Evolutionary conservation across 64 coral and sea anemone genomes (phyloP).

Genomic region (Trachythela sp.): DNA sequence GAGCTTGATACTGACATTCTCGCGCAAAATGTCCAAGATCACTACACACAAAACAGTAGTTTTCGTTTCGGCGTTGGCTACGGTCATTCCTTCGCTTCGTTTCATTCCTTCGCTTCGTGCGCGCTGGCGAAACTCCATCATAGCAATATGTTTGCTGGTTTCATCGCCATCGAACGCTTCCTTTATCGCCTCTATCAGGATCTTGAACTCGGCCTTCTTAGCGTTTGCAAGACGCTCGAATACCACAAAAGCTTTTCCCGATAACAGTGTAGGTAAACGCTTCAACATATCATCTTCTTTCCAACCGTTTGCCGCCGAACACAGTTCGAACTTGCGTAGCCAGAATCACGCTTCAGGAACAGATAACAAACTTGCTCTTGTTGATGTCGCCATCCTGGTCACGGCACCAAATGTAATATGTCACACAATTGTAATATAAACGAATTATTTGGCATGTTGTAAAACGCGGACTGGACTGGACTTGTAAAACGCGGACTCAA

Average conservation of each 20-base stretch:
- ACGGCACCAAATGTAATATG: background rate
- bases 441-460: too few relatives aligned
- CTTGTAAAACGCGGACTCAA: too few relatives aligned
- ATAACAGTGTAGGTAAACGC: background rate
- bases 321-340: background rate
- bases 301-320: background rate
- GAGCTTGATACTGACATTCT: background rate
- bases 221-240: background rate
- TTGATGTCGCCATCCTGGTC: background rate
- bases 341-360: background rate
- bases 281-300: background rate
- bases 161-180: background rate
- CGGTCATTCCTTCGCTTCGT: background rate
- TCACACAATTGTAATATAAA: too few relatives aligned
- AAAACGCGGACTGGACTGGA: too few relatives aligned
- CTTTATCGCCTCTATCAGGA: background rate
- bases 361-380: background rate
- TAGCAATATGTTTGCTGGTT: background rate
- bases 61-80: background rate
- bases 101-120: background rate
- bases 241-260: background rate
- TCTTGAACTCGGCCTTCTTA: background rate
- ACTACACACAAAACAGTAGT: background rate
- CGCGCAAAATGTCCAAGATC: background rate
- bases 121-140: background rate